phyloP scores from a whole-genome alignment of 2,113 vertebrate species.

The Sisor rabdophorus region DNA sequence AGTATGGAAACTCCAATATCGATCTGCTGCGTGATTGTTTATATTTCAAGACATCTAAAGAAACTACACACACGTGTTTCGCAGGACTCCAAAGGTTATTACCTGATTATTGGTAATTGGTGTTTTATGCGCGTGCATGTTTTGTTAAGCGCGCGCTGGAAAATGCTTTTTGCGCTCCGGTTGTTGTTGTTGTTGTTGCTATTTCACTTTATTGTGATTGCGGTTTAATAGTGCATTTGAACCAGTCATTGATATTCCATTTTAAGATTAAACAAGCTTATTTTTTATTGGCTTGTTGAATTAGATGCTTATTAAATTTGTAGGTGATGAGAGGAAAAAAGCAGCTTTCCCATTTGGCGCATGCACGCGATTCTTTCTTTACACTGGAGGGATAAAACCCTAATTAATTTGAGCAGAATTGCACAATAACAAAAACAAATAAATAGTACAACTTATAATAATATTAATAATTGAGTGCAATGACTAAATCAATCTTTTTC shows the following conservation, averaged over 20 bases:
- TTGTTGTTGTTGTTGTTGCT: no score
- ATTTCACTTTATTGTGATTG: background rate
- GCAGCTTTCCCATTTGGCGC: background rate
- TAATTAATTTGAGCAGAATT: background rate
- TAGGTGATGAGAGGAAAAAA: background rate
- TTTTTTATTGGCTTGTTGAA: background rate
- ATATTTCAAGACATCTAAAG: background rate
- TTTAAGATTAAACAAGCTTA: background rate
- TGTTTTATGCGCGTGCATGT: background rate
- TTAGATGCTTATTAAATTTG: background rate
- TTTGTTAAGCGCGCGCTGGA: background rate
- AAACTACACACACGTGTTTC: conserved; percentile 9
- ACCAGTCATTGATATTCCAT: background rate
- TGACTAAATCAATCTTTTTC: background rate
- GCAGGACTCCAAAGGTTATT: background rate
- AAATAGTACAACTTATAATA: background rate
- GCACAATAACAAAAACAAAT: no score
- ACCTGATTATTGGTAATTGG: no score
- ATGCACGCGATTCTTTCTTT: background rate
- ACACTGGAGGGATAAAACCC: no score
- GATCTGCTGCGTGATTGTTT: background rate
- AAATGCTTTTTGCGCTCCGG: background rate
- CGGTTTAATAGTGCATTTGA: background rate
- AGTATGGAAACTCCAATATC: background rate
- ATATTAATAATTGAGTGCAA: no score